Evolutionary conservation across 2,888 invertebrate genomes (phyloP).

Genomic region (Argyresthia goedartella): DNA sequence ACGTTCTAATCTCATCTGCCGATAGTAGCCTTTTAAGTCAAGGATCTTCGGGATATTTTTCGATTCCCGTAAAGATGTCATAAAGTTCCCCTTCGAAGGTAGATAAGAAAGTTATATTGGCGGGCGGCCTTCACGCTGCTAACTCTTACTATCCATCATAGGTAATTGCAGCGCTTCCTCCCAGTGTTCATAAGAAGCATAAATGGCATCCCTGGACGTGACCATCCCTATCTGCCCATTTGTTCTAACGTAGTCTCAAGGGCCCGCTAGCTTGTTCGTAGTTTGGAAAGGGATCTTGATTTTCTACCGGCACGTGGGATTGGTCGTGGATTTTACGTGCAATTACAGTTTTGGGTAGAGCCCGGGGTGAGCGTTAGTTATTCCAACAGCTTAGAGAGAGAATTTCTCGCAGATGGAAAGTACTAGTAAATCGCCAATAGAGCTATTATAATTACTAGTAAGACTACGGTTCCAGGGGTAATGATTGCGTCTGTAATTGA

Average conservation of each 20-base stretch:
- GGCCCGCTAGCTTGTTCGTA: neutral
- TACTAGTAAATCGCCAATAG: too few relatives aligned
- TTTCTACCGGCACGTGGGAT: neutral
- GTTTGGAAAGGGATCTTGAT: neutral
- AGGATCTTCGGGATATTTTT: constrained; percentile 39
- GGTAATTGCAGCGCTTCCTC: constrained; percentile 50
- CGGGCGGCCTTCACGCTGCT: constrained; percentile 44
- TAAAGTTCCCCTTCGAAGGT: constrained; percentile 49
- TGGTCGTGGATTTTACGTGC: too few relatives aligned
- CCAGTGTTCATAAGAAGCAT: constrained; percentile 54
- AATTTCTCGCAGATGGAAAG: too few relatives aligned
- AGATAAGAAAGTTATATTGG: constrained; percentile 60
- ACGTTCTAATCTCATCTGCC: too few relatives aligned
- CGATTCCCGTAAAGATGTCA: constrained; percentile 58
- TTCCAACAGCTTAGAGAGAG: too few relatives aligned
- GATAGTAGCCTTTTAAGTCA: neutral
- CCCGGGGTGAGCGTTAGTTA: too few relatives aligned
- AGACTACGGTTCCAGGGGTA: too few relatives aligned
- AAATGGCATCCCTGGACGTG: constrained; percentile 55
- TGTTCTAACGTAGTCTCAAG: constrained; percentile 19
- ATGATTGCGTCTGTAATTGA: too few relatives aligned
- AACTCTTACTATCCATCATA: constrained; percentile 58
- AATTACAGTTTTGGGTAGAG: too few relatives aligned
- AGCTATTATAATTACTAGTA: too few relatives aligned
- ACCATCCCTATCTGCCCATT: constrained; percentile 47